Evolutionary conservation across 2,888 invertebrate species (phyloP), one percentile per base, ranked within the genome.

Genomic region (Andrena haemorrhoa): DNA sequence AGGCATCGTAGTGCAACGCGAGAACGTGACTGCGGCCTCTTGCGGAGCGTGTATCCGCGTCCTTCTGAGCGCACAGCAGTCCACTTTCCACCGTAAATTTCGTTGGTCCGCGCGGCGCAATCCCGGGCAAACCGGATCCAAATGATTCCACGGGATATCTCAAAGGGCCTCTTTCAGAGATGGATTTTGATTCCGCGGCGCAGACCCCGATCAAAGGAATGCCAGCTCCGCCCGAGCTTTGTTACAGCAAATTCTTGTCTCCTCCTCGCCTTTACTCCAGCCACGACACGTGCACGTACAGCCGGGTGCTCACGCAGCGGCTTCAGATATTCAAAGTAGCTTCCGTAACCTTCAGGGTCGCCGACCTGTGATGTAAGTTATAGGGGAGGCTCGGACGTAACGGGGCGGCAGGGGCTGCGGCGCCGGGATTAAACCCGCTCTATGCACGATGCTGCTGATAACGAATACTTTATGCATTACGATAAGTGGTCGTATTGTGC

Each of bases 321-420:
- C 58, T 56, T 76, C 63, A 26, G 63, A 70, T 70, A 65, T 77
- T 79, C 70, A 70, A 70, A 65, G 58, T 70, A 65, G 77, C 69
- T 51, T 60, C 58, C 65, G 69, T n/a, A 76, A 69, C 69, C 56
- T 76, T 79, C 64, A 65, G 58, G 78, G 79, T 78, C 64, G 58
- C 29, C 79, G 79, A 79, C 79, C 79, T 51, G 78, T 65, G 79
- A 78, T 70, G 79, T 65, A 70, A 79, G 78, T 78, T 78, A 79
- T 65, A 35, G 70, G 41, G 49, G 78, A 20, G 35, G 68, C n/a
- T 12, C 16, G 70, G 78, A 58, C 78, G 65, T 70, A 79, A 70
- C 63, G 76, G 79, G 41, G 58, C 58, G 69, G 20, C 60, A 6
- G 31, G 20, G 23, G n/a, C 35, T 10, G 66, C 65, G 35, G 66